These are phyloP conservation scores for Ranitomeya variabilis DNA, from an alignment of 2,113 vertebrate species.

Conservation along the genomic window DNA sequence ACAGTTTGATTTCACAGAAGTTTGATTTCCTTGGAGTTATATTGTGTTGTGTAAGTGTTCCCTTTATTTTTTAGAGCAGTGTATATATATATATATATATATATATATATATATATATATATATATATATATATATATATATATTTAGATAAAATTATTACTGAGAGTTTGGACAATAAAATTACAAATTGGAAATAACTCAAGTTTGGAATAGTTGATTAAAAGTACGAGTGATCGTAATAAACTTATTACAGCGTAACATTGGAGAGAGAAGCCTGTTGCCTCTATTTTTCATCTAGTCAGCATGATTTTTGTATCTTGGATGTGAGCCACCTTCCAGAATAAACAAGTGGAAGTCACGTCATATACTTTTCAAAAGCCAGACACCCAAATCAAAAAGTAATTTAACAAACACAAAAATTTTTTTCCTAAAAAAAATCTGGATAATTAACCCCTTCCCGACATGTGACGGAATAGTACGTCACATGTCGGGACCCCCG, in stretches of 20 bases:
- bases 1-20: too few relatives aligned
- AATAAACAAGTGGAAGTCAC: conserved; percentile 24
- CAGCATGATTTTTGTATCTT: conserved; percentile 17
- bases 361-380: not conserved
- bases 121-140: too few relatives aligned
- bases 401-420: conserved; percentile 23
- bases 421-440: conserved; percentile 11
- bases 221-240: not conserved
- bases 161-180: not conserved
- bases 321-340: not conserved
- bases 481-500: too few relatives aligned
- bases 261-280: not conserved
- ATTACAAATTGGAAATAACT: not conserved
- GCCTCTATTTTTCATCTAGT: conserved; percentile 2
- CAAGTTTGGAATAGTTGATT: not conserved
- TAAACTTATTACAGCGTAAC: not conserved
- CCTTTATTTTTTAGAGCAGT: too few relatives aligned
- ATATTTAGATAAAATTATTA: not conserved
- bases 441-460: too few relatives aligned
- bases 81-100: too few relatives aligned
- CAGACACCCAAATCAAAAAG: conserved; percentile 26
- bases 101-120: too few relatives aligned
- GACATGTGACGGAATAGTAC: too few relatives aligned
- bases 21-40: too few relatives aligned
- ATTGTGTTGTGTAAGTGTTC: too few relatives aligned